Percentiles rank a stretch among this genome's conserved stretches.
Conservation (phyloP, 2,113 vertebrate genomes). For the Macquaria australasica region DNA sequence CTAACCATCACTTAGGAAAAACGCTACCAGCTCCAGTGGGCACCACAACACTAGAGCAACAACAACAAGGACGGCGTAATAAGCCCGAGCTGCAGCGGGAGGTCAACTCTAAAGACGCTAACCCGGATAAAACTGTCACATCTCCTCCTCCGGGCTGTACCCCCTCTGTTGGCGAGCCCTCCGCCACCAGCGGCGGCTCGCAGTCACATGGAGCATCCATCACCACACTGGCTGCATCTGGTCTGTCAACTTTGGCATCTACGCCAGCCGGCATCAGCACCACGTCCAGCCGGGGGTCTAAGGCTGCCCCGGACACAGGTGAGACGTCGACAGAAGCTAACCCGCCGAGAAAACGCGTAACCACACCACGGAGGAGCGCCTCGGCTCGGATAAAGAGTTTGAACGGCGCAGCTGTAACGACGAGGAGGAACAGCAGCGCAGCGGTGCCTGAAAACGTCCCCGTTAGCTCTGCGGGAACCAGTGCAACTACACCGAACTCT, state of each 20-base stretch:
- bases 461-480: constrained; percentile 55
- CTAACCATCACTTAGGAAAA: constrained; percentile 85
- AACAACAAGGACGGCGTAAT: constrained; percentile 84
- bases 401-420: constrained; percentile 81
- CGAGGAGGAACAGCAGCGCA: constrained; percentile 70
- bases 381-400: constrained; percentile 82
- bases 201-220: constrained; percentile 85
- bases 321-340: constrained; percentile 64
- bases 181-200: constrained; percentile 79
- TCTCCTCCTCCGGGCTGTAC: constrained; percentile 63
- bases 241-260: constrained; percentile 79
- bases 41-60: constrained; percentile 85
- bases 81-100: constrained; percentile 80
- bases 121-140: constrained; percentile 73
- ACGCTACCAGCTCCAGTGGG: constrained; percentile 82
- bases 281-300: constrained; percentile 67
- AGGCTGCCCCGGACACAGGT: constrained; percentile 53
- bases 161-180: constrained; percentile 65
- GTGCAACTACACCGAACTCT: constrained; percentile 53
- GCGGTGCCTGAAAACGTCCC: constrained; percentile 55
- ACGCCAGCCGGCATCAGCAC: constrained; percentile 77
- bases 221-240: constrained; percentile 81
- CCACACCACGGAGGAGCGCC: constrained; percentile 68
- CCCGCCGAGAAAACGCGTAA: constrained; percentile 77
- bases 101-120: constrained; percentile 76